Base-by-base conservation (phyloP, 1,140 invertebrate species). In the Drosophila triauraria region DNA sequence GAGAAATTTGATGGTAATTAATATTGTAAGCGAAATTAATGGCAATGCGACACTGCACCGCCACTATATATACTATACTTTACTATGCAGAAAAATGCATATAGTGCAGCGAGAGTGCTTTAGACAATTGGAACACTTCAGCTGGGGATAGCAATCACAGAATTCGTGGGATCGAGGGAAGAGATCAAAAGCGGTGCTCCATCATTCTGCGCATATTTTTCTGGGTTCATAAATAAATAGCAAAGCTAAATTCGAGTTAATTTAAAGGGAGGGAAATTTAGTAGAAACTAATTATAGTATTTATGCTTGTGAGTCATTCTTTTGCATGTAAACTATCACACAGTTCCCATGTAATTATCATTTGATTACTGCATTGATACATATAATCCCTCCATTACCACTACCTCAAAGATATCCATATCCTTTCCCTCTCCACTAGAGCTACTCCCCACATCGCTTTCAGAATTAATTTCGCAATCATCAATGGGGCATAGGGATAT, bases 1-100 rank as follows among this genome's bases (percentile, higher is more conserved):
- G 84, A 88, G 80, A 88, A 84, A 88, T 88, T 88, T 84, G 80
- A 80, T 84, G 85, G 84, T 90, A 88, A 88, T 88, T 88, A 88
- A 88, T 88, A 88, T 86, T 86, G 84, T 80, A 88, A 88, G 84
- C 75, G 75, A 78, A 78, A 78, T 78, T 78, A 78, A 78, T 78
- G 75, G 75, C 75, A 68, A 78, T 78, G 75, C 74, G 75, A 77
- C 75, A 78, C 75, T 69, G 44, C 60, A 63, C 43, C 43, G 5
- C n/a, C 44, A 40, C 27, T 25, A 56, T 40, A 71, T 30, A 69
- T 44, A 15, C 17, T 48, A 42, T 35, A 15, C 27, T 46, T 54
- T 67, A 32, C 13, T 56, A 67, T 68, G 43, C 35, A 43, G 30
- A 46, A 42, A 38, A 70, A 27, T 38, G 23, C 35, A 38, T 38